Base-by-base conservation (phyloP, 2,888 invertebrate species). In the Lagria hirta region DNA sequence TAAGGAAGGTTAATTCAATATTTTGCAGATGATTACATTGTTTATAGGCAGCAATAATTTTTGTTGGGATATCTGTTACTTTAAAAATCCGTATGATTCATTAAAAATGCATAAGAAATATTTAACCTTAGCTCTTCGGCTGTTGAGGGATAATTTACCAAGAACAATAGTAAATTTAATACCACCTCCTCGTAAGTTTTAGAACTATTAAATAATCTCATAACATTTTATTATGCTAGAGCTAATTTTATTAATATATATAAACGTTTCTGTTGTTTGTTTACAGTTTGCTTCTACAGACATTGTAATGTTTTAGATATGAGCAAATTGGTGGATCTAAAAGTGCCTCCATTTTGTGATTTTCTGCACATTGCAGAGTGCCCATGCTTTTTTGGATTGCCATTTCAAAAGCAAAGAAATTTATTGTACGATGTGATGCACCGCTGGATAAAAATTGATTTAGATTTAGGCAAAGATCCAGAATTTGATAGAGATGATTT, bases 11-110 rank as follows among this genome's bases (percentile, higher is more conserved):
- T 18, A 18, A 24, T 33, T 12, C 22, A 11, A 32, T 3, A 17
- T 3, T 42, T 71, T 72, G 24, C 58, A 79, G 78, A 54, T 82
- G 22, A 64, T 83, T 5, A 77, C 77, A 0, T 43, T 81, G 5
- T 70, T 81, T 57, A 77, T 83, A 24, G 82, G 82, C 10, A 65
- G 73, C 17, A 83, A 83, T 60, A 81, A 83, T 55, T 78, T 83
- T 55, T 83, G 83, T 48, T 40, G 66, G 1, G 74, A 80, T 30
- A 68, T 79, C 17, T 83, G 83, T 50, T 77, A 66, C 49, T 44
- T 64, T 11, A 47, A 69, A 4, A 64, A 76, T 30, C 69, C 73
- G 0, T 68, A 73, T 57, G 54, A 63, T 12, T 52, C 70, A 1
- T 51, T 79, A 0, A 60, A 71, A 8, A 65, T 64, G 22, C 81